Conservation (phyloP, 2,797 vertebrate genomes). For the Picus viridis region DNA sequence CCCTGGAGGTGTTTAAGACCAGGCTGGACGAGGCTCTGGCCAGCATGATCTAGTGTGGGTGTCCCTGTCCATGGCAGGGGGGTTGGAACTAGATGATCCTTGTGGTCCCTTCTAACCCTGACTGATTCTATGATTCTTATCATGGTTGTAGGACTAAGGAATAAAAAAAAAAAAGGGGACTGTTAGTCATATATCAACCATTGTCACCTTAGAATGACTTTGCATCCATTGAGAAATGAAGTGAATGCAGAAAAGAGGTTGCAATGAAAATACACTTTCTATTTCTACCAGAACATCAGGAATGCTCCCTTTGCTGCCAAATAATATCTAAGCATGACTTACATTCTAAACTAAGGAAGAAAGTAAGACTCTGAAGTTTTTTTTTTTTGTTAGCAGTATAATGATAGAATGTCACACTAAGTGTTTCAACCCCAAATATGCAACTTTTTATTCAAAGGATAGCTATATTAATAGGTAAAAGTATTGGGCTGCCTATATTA, state of each 20-base stretch:
- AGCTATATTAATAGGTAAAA: neutral
- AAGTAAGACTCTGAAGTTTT: constrained; percentile 29
- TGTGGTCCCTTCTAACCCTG: no score
- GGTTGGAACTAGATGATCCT: no score
- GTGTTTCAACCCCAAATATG: constrained; percentile 3
- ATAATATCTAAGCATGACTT: constrained; percentile 12
- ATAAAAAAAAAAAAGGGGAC: neutral
- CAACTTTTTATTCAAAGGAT: constrained; percentile 39
- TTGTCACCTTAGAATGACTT: constrained; percentile 5
- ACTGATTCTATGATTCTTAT: no score
- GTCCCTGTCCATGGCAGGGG: no score
- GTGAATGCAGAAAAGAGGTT: constrained; percentile 48
- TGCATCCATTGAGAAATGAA: constrained; percentile 25
- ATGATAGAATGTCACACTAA: constrained; percentile 40
- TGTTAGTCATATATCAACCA: neutral
- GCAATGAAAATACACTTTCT: constrained; percentile 30
- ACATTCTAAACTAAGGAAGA: neutral
- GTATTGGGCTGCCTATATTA: neutral
- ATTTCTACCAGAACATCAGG: constrained; percentile 15
- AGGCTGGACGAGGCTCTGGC: no score
- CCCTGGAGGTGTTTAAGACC: no score
- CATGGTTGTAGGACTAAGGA: neutral
- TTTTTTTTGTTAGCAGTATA: constrained; percentile 18
- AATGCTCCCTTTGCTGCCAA: constrained; percentile 42
- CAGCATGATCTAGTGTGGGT: no score